Evolutionary conservation across 2,797 vertebrate species (phyloP).

Genomic region (Pagetopsis macropterus): DNA sequence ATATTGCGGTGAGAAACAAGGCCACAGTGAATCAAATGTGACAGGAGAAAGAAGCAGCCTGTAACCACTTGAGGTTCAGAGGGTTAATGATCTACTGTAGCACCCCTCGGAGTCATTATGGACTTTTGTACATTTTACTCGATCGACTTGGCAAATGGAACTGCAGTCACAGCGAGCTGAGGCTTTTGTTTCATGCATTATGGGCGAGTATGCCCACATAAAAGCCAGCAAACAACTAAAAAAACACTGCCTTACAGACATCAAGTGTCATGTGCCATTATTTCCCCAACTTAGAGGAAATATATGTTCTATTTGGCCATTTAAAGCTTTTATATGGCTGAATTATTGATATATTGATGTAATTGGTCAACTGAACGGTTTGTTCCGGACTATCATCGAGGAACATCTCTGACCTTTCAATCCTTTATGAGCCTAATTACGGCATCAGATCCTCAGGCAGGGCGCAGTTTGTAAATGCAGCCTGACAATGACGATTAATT

Average conservation of each 20-base stretch:
- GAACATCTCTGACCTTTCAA: conserved; percentile 40
- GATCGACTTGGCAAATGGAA: background rate
- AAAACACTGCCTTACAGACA: background rate
- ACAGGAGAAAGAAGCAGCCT: no score
- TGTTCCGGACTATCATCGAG: conserved; percentile 8
- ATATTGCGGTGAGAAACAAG: no score
- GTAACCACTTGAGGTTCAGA: no score
- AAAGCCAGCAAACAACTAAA: background rate
- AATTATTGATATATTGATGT: background rate
- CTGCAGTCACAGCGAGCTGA: background rate
- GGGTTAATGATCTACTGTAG: background rate
- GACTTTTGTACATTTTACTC: background rate
- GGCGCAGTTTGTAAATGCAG: conserved; percentile 43
- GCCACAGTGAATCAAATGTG: no score
- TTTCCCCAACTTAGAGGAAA: background rate
- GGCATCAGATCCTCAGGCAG: conserved; percentile 29
- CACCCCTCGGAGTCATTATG: conserved; percentile 1
- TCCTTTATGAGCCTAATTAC: conserved; percentile 42
- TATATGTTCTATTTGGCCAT: background rate
- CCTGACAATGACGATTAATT: conserved; percentile 56
- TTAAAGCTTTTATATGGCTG: background rate
- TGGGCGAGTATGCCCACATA: background rate
- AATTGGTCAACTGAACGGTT: background rate
- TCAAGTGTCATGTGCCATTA: background rate
- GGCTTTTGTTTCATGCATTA: conserved; percentile 1